These are phyloP conservation scores for Druon quercuslanigerum DNA, from an alignment of 1,140 invertebrate genomes.

Conservation along the genomic window DNA sequence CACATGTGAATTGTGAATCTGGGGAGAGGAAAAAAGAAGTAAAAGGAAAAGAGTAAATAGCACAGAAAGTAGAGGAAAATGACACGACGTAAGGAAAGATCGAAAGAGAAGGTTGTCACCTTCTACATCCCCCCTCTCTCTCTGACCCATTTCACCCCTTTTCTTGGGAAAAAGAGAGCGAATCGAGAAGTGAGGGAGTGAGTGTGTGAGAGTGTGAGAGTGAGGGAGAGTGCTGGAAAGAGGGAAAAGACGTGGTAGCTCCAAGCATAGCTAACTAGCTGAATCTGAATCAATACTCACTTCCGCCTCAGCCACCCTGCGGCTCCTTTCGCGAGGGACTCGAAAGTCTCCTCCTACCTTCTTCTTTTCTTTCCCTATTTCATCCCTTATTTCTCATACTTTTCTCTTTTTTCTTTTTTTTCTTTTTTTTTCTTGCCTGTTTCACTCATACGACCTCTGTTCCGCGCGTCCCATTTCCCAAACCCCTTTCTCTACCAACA, in stretches of 20 bases:
- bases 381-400: neutral
- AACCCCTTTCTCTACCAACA: slow-evolving; percentile 2
- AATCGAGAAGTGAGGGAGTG: slow-evolving; percentile 30
- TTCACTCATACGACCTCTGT: slow-evolving; percentile 33
- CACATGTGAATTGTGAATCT: slow-evolving; percentile 28
- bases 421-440: slow-evolving; percentile 15
- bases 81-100: slow-evolving; percentile 43
- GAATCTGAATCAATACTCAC: slow-evolving; percentile 72
- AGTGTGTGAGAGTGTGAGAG: slow-evolving; percentile 32
- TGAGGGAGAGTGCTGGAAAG: slow-evolving; percentile 31
- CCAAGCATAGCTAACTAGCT: slow-evolving; percentile 71
- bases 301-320: slow-evolving; percentile 55
- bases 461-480: slow-evolving; percentile 2
- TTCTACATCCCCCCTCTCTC: slow-evolving; percentile 31
- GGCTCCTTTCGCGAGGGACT: slow-evolving; percentile 31
- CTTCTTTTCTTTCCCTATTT: slow-evolving; percentile 28
- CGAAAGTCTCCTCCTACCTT: slow-evolving; percentile 35
- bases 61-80: slow-evolving; percentile 17
- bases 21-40: slow-evolving; percentile 20
- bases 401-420: too few relatives aligned
- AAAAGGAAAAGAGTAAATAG: slow-evolving; percentile 14
- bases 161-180: slow-evolving; percentile 10
- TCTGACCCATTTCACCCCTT: slow-evolving; percentile 33
- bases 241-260: slow-evolving; percentile 43
- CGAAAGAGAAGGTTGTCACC: slow-evolving; percentile 57